phyloP scores from a whole-genome alignment of 2,888 invertebrate genomes.

The Scaptomyza tumidula region DNA sequence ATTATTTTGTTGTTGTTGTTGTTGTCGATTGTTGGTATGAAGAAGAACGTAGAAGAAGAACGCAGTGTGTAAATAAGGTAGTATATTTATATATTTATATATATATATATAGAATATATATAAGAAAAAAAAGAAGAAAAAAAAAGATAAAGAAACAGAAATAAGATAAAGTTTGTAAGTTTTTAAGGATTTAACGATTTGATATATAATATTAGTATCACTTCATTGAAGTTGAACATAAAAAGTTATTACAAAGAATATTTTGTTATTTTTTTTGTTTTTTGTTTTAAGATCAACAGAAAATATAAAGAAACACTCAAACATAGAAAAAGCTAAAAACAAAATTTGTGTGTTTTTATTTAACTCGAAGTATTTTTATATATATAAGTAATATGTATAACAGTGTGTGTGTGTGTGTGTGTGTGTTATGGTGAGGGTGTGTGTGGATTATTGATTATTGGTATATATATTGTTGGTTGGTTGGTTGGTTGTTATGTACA shows the following conservation, averaged over 20 bases:
- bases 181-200: conserved; percentile 22
- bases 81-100: conserved; percentile 52
- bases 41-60: conserved; percentile 78
- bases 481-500: conserved; percentile 33
- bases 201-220: conserved; percentile 45
- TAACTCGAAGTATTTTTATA: conserved; percentile 24
- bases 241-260: conserved; percentile 44
- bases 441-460: conserved; percentile 15
- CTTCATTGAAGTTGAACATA: conserved; percentile 27
- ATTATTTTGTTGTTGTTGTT: conserved; percentile 48
- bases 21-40: conserved; percentile 72
- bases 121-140: conserved; percentile 33
- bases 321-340: conserved; percentile 52
- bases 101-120: conserved; percentile 59
- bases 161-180: conserved; percentile 61
- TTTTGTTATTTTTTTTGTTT: background rate
- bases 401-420: conserved; percentile 15
- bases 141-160: conserved; percentile 59
- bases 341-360: conserved; percentile 27
- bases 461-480: conserved; percentile 21
- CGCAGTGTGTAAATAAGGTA: conserved; percentile 76
- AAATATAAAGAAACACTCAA: conserved; percentile 38
- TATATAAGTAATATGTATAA: conserved; percentile 32
- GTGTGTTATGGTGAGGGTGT: conserved; percentile 22
- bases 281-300: conserved; percentile 2